phyloP scores from a whole-genome alignment of 2,888 invertebrate species.

The Pyrrhia umbra region DNA sequence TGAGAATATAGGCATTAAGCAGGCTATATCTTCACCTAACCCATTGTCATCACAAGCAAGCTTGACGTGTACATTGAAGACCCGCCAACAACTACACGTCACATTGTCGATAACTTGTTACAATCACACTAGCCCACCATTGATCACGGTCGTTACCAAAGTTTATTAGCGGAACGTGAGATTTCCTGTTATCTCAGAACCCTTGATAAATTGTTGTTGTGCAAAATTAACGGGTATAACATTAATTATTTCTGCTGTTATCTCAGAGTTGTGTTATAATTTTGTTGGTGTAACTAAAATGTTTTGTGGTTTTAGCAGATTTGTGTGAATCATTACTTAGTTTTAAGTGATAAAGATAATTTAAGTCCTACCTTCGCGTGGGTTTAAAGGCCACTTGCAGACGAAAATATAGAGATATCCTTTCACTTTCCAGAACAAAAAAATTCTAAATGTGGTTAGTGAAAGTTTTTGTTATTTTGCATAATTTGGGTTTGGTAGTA shows the following conservation, averaged over 20 bases:
- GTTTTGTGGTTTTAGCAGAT: slow-evolving; percentile 41
- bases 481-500: too few species aligned
- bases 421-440: too few species aligned
- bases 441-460: too few species aligned
- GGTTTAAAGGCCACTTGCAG: too few species aligned
- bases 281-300: slow-evolving; percentile 49
- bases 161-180: slow-evolving; percentile 66
- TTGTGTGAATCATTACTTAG: slow-evolving; percentile 28
- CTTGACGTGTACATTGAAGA: slow-evolving; percentile 10
- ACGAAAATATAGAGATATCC: too few species aligned
- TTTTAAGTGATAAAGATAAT: slow-evolving; percentile 10
- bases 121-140: slow-evolving; percentile 41
- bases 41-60: not conserved
- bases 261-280: slow-evolving; percentile 56
- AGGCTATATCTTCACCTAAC: not conserved
- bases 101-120: slow-evolving; percentile 23
- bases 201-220: slow-evolving; percentile 69
- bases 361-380: not conserved
- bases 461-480: too few species aligned
- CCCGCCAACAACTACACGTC: slow-evolving; percentile 7
- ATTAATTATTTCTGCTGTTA: slow-evolving; percentile 76
- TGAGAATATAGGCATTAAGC: not conserved
- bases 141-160: slow-evolving; percentile 57
- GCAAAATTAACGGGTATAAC: slow-evolving; percentile 71
- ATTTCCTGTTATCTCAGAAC: slow-evolving; percentile 37